Conservation (phyloP, 2,888 invertebrate genomes). For the Deilephila porcellus region DNA sequence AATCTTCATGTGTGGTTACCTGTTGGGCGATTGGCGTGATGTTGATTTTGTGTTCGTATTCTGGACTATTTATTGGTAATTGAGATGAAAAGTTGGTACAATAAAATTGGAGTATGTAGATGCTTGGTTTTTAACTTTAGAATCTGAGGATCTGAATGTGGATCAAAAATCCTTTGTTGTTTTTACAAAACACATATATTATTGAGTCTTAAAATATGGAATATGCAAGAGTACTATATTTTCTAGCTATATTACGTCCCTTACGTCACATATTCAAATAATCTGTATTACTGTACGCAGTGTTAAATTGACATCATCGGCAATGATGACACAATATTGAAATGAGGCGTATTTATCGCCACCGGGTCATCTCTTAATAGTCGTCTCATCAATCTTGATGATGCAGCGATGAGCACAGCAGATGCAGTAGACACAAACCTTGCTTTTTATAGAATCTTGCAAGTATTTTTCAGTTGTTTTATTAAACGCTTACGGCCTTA, state of each 20-base stretch:
- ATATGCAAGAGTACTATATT: too few species aligned
- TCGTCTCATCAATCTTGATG: conserved; percentile 39
- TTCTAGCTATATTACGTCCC: background rate
- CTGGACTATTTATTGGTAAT: too few species aligned
- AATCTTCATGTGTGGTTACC: background rate
- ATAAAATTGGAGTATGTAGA: too few species aligned
- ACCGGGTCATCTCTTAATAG: background rate
- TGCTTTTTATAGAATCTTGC: background rate
- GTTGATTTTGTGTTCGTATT: too few species aligned
- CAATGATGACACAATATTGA: conserved; percentile 9
- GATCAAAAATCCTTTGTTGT: too few species aligned
- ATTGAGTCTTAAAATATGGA: too few species aligned
- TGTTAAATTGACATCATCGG: background rate
- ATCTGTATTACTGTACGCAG: background rate
- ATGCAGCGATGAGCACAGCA: conserved; percentile 23
- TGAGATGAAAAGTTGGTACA: too few species aligned
- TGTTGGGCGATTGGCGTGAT: background rate
- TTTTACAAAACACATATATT: too few species aligned
- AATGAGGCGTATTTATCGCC: background rate
- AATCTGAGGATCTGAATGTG: too few species aligned
- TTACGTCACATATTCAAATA: background rate
- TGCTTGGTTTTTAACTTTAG: too few species aligned
- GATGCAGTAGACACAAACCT: background rate
- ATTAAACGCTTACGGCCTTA: too few species aligned
- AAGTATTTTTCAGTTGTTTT: background rate